Evolutionary conservation across 2,888 invertebrate genomes (phyloP), one percentile per base, ranked within the genome.

Genomic region (Electrophaes corylata): DNA sequence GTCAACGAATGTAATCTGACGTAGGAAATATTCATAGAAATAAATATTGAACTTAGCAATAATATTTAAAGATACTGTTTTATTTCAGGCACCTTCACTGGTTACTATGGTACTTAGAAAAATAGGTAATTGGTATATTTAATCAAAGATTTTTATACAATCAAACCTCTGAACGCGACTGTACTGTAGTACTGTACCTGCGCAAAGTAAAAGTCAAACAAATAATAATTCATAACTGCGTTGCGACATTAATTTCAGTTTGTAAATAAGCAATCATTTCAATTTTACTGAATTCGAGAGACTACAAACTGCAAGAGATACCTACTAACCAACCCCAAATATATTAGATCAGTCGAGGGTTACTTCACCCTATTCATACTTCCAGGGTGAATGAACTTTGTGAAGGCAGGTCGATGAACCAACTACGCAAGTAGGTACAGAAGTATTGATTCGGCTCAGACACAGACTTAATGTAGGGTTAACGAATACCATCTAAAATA

Each of bases 1-100:
- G 91, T 92, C 92, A 92, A 92, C 92, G 92, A 92, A 92, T 92
- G 90, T 92, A 92, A 92, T 92, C 92, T 89, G 92, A 88, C 76
- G 91, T 92, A 92, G 92, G 88, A 75, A 86, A 88, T 91, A 90
- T 86, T 86, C 82, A 88, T 84, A 90, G 89, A 89, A 90, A 90
- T 91, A 92, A 92, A 92, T 92, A 91, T 88, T 87, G 88, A 88
- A 86, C 88, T 91, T 92, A 92, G 92, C 92, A 92, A 92, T 92
- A 92, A 92, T 92, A 87, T 82, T 82, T 78, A 73, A 71, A 29
- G 40, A 75, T 73, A 79, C 74, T 83, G 79, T 85, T 86, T 86
- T 74, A 84, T 85, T 86, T 84, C 53, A 12, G 16, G 40, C 14
- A 20, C 64, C 44, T 26, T 10, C n/a, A 18, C 1, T 16, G 16